Evolutionary conservation across 2,113 vertebrate genomes (phyloP).

Genomic region (Indri indri): DNA sequence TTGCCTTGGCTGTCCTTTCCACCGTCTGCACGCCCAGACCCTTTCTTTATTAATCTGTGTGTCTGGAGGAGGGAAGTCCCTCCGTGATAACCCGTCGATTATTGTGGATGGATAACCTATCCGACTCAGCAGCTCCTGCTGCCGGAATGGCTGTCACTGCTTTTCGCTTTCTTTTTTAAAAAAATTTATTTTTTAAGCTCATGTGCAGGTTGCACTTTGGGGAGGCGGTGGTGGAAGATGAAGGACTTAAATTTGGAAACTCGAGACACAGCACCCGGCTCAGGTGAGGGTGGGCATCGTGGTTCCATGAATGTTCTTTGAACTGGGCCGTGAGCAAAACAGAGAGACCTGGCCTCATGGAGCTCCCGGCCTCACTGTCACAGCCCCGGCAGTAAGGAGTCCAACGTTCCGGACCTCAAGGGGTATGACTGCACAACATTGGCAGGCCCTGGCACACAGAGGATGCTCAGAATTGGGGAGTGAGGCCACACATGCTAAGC

Average conservation of each 20-base stretch:
- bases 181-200: not conserved
- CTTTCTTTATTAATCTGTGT: not conserved
- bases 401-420: not conserved
- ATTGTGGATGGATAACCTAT: not conserved
- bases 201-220: not conserved
- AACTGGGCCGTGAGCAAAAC: not conserved
- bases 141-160: not conserved
- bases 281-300: fast-evolving
- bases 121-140: not conserved
- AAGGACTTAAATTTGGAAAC: not conserved
- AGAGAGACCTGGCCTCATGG: fast-evolving
- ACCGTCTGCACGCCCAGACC: fast-evolving
- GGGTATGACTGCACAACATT: fast-evolving
- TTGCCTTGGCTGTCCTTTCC: not conserved
- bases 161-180: not conserved
- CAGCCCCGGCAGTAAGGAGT: fast-evolving
- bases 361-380: not conserved
- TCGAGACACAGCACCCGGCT: fast-evolving
- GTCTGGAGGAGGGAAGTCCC: not conserved
- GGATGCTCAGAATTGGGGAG: not conserved
- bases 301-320: fast-evolving
- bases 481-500: fast-evolving
- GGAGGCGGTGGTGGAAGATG: not conserved
- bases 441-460: not conserved
- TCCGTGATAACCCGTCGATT: not conserved